These are phyloP conservation scores for Telmatherina bonti DNA, from an alignment of 2,797 vertebrate genomes.

Conservation along the genomic window DNA sequence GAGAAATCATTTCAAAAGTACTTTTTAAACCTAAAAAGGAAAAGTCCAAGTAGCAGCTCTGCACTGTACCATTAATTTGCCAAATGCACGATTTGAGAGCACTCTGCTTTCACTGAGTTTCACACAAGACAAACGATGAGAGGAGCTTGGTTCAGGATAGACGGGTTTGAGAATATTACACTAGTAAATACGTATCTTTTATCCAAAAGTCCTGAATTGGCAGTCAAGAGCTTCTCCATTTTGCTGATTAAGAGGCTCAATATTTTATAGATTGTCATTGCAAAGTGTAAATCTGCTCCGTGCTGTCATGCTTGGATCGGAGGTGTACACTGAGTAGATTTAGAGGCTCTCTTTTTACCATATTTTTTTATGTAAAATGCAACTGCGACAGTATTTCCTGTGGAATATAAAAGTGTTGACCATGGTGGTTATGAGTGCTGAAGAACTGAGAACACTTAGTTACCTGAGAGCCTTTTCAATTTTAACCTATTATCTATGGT, in stretches of 20 bases:
- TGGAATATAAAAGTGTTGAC: conserved; percentile 41
- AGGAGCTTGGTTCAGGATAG: conserved; percentile 35
- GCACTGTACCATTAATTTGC: neutral
- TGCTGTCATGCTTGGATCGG: conserved; percentile 54
- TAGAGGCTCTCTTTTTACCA: conserved; percentile 67
- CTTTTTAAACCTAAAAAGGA: too few relatives aligned
- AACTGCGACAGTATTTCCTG: conserved; percentile 54
- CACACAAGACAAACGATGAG: conserved; percentile 59
- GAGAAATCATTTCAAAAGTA: too few relatives aligned
- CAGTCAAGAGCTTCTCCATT: conserved; percentile 62
- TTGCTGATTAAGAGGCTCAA: conserved; percentile 77
- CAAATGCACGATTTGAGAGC: neutral
- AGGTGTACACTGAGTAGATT: conserved; percentile 73
- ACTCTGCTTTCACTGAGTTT: conserved; percentile 19
- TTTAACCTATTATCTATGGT: conserved; percentile 28
- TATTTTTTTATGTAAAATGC: conserved; percentile 72
- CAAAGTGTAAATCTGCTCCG: conserved; percentile 71
- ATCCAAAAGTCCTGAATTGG: conserved; percentile 71
- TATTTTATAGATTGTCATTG: conserved; percentile 74
- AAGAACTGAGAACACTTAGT: conserved; percentile 20
- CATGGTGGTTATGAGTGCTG: conserved; percentile 35
- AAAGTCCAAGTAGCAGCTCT: neutral
- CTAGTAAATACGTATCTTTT: conserved; percentile 68
- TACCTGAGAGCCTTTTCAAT: conserved; percentile 23
- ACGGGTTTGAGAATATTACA: conserved; percentile 66